Conservation (phyloP, 2,888 invertebrate species). For the Hecatera dysodea region DNA sequence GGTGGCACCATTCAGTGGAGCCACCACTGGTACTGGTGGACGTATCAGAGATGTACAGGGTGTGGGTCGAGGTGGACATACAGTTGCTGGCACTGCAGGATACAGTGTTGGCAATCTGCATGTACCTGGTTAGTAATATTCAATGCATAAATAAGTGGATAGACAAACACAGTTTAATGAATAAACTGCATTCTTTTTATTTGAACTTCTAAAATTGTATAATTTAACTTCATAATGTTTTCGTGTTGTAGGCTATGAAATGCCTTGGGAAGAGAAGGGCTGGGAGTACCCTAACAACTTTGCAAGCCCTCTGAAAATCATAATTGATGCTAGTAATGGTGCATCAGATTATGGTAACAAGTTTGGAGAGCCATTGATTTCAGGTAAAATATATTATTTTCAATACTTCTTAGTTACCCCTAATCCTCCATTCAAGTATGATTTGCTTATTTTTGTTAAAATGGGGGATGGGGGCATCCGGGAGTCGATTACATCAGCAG, state of each 20-base stretch:
- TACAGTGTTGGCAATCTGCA: constrained; percentile 98
- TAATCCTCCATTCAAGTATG: too few species aligned
- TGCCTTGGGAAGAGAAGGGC: constrained; percentile 96
- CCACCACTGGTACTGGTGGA: constrained; percentile 99
- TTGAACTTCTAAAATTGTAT: not conserved
- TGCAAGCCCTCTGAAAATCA: constrained; percentile 96
- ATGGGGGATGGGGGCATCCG: too few species aligned
- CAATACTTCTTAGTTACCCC: not conserved
- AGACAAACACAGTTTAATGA: not conserved
- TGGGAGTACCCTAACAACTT: constrained; percentile 96
- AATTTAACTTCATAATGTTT: not conserved
- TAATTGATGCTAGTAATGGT: constrained; percentile 99
- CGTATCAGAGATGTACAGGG: constrained; percentile 98
- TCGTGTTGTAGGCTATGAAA: constrained; percentile 92
- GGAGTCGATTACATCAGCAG: too few species aligned
- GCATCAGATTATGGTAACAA: constrained; percentile 99
- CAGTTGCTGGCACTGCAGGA: constrained; percentile 98
- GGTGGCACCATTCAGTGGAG: constrained; percentile 99
- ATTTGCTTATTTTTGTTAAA: too few species aligned
- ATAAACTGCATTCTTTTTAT: not conserved
- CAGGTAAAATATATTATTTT: constrained; percentile 72
- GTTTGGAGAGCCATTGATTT: constrained; percentile 98
- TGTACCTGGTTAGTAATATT: constrained; percentile 93
- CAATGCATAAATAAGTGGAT: not conserved
- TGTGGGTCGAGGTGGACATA: constrained; percentile 98